Conservation (phyloP, 2,888 invertebrate genomes). For the Caenorhabditis wallacei region DNA sequence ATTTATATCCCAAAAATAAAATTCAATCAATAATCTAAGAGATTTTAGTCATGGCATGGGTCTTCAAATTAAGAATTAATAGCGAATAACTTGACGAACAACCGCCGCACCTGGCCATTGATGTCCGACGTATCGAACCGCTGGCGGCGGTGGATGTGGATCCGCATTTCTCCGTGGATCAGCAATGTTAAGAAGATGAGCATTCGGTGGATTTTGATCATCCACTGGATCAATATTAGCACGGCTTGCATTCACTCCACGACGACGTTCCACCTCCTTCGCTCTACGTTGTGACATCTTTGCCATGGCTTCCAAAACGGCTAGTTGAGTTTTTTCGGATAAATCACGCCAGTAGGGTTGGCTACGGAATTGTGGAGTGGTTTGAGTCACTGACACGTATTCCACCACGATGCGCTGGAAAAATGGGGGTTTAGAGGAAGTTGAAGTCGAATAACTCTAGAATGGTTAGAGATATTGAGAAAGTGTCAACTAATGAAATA, state of each 20-base stretch:
- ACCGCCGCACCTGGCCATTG: not conserved
- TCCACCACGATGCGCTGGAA: conserved; percentile 41
- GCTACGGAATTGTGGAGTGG: conserved; percentile 23
- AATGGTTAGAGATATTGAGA: too few relatives aligned
- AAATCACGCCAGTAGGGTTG: conserved; percentile 41
- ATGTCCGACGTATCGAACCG: not conserved
- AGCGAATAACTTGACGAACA: not conserved
- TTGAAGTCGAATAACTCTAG: too few relatives aligned
- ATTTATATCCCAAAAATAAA: too few relatives aligned
- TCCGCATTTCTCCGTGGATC: conserved; percentile 44
- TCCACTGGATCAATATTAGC: conserved; percentile 48
- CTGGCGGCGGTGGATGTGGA: conserved; percentile 4
- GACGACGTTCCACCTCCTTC: conserved; percentile 40
- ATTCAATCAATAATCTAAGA: too few relatives aligned
- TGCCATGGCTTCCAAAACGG: conserved; percentile 46
- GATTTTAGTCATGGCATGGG: too few relatives aligned
- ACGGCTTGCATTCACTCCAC: conserved; percentile 29
- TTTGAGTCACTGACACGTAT: conserved; percentile 38
- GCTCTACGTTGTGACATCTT: not conserved
- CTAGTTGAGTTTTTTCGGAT: conserved; percentile 47
- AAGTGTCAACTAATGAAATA: too few relatives aligned
- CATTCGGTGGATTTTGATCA: conserved; percentile 46
- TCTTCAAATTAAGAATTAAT: not conserved
- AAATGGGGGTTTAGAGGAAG: not conserved
- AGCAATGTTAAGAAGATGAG: conserved; percentile 22